Evolutionary conservation across 2,113 vertebrate genomes (phyloP), one percentile per base, ranked within the genome.

Genomic region (Sitta europaea): DNA sequence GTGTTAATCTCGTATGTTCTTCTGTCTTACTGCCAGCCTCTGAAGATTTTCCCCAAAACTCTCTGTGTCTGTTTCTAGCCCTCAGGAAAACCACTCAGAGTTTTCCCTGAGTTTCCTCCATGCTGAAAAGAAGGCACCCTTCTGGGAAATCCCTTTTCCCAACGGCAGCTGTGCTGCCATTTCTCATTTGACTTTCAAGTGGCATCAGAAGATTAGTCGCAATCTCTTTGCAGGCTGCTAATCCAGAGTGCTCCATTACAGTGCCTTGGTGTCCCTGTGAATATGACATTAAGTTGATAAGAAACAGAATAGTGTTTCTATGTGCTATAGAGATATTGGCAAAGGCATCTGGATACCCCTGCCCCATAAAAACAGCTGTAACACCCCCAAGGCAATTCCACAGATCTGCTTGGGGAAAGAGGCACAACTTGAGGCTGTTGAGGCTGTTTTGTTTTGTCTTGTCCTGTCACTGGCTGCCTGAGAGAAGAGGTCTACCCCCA

Each of bases 181-280:
- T 97, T 94, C 83, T 90, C 87, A 81, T 88, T 90, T 87, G 90
- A 61, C 38, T 96, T 94, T 86, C 82, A 72, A 92, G 78, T 93
- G 76, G 66, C 90, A 94, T 95, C 95, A 95, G 76, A 86, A 96
- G 97, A 97, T 97, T 96, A 96, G 42, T 6, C 91, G 61, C 87
- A 95, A 94, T 94, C 96, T 86, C 80, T 91, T 91, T 89, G 90
- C 54, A 74, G 65, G 54, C 62, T 81, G 76, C 90, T 97, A 94
- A 96, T 96, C 92, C 61, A n/a, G 62, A 79, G 33, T 2, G 4
- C 61, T 77, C 57, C 45, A 47, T 74, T 42, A 66, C n/a, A 47
- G 23, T 18, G 43, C 29, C 65, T 86, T 68, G 72, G 48, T 61
- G 28, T 43, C 50, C 42, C 47, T 83, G 65, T 88, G 53, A 90